Evolutionary conservation across 2,888 invertebrate genomes (phyloP).

Genomic region (Parapristionchus giblindavisi): DNA sequence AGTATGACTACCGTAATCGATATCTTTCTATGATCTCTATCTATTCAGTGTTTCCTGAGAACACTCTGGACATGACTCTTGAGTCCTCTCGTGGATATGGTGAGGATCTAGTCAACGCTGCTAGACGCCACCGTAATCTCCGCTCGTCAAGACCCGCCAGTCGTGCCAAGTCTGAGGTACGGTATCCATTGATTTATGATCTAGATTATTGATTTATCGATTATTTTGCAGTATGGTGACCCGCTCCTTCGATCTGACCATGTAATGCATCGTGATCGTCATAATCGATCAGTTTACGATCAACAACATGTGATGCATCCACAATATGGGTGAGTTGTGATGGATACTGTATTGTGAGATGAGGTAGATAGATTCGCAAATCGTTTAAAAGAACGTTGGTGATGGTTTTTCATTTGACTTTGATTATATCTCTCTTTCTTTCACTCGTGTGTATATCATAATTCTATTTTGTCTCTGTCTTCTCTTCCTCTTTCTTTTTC

Average conservation of each 20-base stretch:
- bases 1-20: neutral
- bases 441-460: no score
- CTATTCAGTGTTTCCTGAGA: slow-evolving; percentile 16
- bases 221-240: slow-evolving; percentile 21
- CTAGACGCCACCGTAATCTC: slow-evolving; percentile 17
- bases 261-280: slow-evolving; percentile 17
- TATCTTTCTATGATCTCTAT: neutral
- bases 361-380: no score
- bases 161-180: slow-evolving; percentile 25
- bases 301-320: slow-evolving; percentile 21
- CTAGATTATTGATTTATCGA: neutral
- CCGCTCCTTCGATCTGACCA: slow-evolving; percentile 7
- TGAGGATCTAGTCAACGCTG: slow-evolving; percentile 25
- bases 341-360: no score
- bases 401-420: no score
- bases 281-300: slow-evolving; percentile 17
- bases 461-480: no score
- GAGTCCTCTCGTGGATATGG: slow-evolving; percentile 36
- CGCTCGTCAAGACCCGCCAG: slow-evolving; percentile 17
- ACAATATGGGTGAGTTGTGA: slow-evolving; percentile 24
- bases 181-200: neutral
- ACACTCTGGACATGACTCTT: slow-evolving; percentile 28
- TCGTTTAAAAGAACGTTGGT: no score
- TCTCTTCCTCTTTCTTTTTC: no score
- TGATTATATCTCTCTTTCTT: no score